Evolutionary conservation across 2,113 vertebrate species (phyloP).

Genomic region (Trichomycterus rosablanca): DNA sequence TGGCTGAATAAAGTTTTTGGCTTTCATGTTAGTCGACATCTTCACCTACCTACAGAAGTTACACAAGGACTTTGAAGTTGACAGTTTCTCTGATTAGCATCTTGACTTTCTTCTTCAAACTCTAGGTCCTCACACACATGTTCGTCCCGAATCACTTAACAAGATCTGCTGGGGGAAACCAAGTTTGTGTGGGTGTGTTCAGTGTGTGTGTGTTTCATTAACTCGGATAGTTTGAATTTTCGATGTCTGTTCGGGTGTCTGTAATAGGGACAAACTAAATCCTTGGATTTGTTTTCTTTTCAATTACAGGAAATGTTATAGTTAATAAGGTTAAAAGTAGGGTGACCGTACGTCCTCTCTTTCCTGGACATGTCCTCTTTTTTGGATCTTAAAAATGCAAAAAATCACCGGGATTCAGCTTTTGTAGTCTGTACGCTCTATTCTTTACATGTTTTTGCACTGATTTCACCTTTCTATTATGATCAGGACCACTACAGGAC

Average conservation of each 20-base stretch:
- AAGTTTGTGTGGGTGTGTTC: background rate
- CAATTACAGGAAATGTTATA: no score
- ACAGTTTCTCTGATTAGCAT: constrained; percentile 62
- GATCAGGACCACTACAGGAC: no score
- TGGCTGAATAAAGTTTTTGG: constrained; percentile 58
- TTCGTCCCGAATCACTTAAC: constrained; percentile 26
- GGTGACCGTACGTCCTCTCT: no score
- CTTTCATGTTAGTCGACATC: constrained; percentile 64
- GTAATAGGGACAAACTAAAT: constrained; percentile 16
- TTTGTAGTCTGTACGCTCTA: no score
- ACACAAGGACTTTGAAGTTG: constrained; percentile 65
- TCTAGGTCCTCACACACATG: constrained; percentile 18
- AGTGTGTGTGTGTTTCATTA: constrained; percentile 28
- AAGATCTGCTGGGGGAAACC: constrained; percentile 27
- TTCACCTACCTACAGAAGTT: constrained; percentile 57
- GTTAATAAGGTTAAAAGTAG: no score
- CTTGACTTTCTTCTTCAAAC: constrained; percentile 66
- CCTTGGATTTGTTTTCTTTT: no score
- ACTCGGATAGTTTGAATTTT: constrained; percentile 11
- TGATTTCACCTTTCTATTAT: no score
- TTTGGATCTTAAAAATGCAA: no score
- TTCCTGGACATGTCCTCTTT: no score
- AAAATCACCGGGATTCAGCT: no score
- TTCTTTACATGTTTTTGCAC: no score
- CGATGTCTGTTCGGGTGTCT: no score